Evolutionary conservation across 2,113 vertebrate genomes (phyloP).

Genomic region (Gracilinanus agilis): DNA sequence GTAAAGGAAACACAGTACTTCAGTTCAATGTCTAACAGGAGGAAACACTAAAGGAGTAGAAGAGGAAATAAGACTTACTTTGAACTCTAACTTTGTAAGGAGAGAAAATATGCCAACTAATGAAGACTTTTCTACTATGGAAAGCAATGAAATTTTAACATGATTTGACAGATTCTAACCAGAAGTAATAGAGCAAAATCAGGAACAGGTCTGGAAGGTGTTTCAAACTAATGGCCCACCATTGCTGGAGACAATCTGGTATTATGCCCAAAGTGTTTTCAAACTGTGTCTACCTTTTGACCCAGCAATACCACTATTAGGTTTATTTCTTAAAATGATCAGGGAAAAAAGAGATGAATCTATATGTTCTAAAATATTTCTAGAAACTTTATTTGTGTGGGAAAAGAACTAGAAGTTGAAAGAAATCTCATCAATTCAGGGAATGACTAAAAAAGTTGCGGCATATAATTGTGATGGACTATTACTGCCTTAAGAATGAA

Average conservation of each 20-base stretch:
- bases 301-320: too few species aligned
- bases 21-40: background rate
- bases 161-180: background rate
- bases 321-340: too few species aligned
- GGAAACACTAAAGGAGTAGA: slow-evolving; percentile 12
- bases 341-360: too few species aligned
- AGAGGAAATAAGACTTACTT: background rate
- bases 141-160: slow-evolving; percentile 32
- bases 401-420: too few species aligned
- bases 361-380: background rate
- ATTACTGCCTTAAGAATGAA: too few species aligned
- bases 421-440: too few species aligned
- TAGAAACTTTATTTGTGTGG: too few species aligned
- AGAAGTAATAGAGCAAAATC: background rate
- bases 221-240: background rate
- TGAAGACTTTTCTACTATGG: slow-evolving; percentile 3
- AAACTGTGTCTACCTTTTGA: too few species aligned
- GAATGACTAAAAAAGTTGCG: too few species aligned
- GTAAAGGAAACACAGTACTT: background rate
- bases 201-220: slow-evolving; percentile 7
- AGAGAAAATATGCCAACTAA: slow-evolving; percentile 4
- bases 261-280: too few species aligned
- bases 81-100: slow-evolving; percentile 34
- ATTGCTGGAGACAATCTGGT: background rate
- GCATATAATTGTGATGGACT: too few species aligned